Evolutionary conservation across 1,140 invertebrate genomes (phyloP).

Genomic region (Samia ricini): DNA sequence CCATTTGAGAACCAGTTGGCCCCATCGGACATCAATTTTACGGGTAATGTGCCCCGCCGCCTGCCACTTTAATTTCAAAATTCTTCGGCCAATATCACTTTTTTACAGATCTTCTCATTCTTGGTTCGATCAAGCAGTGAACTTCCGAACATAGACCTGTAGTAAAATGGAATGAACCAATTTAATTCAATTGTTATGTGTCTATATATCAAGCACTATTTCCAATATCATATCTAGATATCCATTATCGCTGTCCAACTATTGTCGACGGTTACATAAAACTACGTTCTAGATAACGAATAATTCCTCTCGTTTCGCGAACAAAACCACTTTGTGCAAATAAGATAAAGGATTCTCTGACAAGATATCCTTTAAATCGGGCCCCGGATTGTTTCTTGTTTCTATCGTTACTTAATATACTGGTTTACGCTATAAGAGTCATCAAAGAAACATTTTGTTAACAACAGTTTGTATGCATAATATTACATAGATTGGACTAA

Average conservation of each 20-base stretch:
- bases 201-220: background rate
- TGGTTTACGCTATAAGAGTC: background rate
- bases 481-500: too few species aligned
- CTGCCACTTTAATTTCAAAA: too few species aligned
- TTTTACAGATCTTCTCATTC: too few species aligned
- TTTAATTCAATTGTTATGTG: too few species aligned
- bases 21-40: too few species aligned
- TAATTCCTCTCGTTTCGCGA: conserved; percentile 23
- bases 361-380: background rate
- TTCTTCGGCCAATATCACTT: too few species aligned
- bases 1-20: too few species aligned
- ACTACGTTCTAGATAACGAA: conserved; percentile 27
- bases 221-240: background rate
- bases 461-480: too few species aligned
- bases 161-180: too few species aligned
- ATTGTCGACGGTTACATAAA: conserved; percentile 23
- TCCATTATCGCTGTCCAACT: background rate
- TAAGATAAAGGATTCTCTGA: conserved; percentile 6
- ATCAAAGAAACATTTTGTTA: background rate
- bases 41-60: too few species aligned
- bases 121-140: too few species aligned
- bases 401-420: background rate
- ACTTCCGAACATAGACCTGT: too few species aligned
- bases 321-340: conserved; percentile 21
- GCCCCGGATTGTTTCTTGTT: background rate